Evolutionary conservation across 1,140 invertebrate species (phyloP).

Genomic region (Nephila pilipes): DNA sequence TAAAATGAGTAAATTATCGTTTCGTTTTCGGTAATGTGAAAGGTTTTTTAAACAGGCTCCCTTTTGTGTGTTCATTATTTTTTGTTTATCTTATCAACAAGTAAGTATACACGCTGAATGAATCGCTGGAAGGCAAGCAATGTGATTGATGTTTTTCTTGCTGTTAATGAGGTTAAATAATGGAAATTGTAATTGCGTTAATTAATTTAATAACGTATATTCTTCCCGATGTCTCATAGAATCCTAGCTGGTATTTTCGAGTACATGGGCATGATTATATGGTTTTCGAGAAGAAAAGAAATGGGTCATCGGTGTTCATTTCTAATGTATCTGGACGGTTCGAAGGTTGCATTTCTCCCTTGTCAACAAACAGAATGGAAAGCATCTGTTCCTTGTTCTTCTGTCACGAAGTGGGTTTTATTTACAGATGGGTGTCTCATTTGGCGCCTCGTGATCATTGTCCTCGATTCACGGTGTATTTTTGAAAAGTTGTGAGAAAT

Average conservation of each 20-base stretch:
- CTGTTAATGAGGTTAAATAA: slow-evolving; percentile 30
- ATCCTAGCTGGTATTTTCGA: neutral
- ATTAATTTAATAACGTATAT: slow-evolving; percentile 37
- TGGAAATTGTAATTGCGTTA: slow-evolving; percentile 34
- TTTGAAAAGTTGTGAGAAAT: neutral
- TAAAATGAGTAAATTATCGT: too few species aligned
- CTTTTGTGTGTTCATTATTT: neutral
- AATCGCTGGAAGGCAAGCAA: neutral
- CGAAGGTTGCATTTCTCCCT: slow-evolving; percentile 4
- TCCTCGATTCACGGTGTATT: neutral
- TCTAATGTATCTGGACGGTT: neutral
- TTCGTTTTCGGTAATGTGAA: too few species aligned
- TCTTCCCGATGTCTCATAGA: neutral
- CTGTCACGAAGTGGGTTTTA: slow-evolving; percentile 13
- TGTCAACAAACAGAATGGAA: slow-evolving; percentile 6
- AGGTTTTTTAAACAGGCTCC: neutral
- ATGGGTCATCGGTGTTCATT: slow-evolving; percentile 8
- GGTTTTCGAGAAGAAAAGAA: neutral
- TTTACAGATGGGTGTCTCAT: slow-evolving; percentile 34
- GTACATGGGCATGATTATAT: neutral
- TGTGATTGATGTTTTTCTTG: slow-evolving; percentile 18
- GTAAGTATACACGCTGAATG: neutral
- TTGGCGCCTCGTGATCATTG: neutral
- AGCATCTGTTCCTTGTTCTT: slow-evolving; percentile 7
- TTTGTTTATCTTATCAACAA: neutral